Conservation (phyloP, 2,113 vertebrate genomes). For the Cichladusa arquata region DNA sequence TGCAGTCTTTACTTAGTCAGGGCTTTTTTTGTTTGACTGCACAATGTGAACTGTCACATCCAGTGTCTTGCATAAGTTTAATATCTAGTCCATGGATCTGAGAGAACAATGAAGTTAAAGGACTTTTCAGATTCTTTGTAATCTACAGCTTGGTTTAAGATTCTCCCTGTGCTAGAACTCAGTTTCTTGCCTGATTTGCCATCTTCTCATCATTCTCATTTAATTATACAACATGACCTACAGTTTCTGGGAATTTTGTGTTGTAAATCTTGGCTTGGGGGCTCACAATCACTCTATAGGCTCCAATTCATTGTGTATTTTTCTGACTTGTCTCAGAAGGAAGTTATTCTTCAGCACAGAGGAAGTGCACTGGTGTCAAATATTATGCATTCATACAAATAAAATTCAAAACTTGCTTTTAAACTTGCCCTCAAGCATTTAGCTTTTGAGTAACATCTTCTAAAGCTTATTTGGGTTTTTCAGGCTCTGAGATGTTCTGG, state of each 20-base stretch:
- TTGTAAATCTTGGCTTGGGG: background rate
- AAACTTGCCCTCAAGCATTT: background rate
- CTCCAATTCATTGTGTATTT: background rate
- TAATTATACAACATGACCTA: background rate
- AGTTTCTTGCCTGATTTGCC: background rate
- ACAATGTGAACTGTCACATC: background rate
- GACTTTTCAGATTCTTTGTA: background rate
- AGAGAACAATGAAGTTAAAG: background rate
- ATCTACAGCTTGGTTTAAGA: background rate
- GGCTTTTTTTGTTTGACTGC: conserved; percentile 4
- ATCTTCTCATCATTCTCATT: background rate
- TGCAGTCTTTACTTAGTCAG: background rate
- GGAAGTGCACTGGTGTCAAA: background rate
- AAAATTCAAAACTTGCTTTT: background rate
- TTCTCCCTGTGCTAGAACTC: background rate
- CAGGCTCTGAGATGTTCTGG: background rate
- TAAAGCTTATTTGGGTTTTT: background rate
- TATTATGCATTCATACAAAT: background rate
- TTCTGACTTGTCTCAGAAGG: background rate
- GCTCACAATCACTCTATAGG: background rate
- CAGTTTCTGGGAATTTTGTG: background rate
- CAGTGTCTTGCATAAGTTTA: conserved; percentile 19
- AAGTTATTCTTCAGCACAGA: background rate
- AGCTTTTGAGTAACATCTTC: background rate
- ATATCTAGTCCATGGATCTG: background rate